Conservation (phyloP, 2,113 vertebrate species). For the Gasterosteus aculeatus region DNA sequence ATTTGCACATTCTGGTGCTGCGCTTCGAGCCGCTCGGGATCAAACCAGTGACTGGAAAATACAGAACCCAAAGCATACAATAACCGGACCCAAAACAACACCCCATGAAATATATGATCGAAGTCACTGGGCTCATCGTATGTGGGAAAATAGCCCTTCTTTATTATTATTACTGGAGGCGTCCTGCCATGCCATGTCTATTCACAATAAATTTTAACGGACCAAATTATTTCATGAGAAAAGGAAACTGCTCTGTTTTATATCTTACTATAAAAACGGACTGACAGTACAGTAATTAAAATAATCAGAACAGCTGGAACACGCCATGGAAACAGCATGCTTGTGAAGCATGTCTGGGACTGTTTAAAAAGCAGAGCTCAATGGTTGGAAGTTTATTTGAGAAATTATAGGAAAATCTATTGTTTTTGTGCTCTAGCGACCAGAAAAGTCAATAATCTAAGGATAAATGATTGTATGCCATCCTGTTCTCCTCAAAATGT, state of each 20-base stretch:
- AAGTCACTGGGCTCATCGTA: constrained; percentile 22
- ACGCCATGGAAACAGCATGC: constrained; percentile 6
- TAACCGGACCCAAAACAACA: constrained; percentile 54
- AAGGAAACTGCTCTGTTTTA: constrained; percentile 38
- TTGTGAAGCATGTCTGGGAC: constrained; percentile 25
- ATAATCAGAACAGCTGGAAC: constrained; percentile 51
- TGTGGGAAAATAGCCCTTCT: constrained; percentile 10
- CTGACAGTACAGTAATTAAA: constrained; percentile 29
- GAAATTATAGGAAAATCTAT: constrained; percentile 33
- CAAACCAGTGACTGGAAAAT: constrained; percentile 44
- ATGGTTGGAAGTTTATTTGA: constrained; percentile 22
- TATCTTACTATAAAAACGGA: constrained; percentile 35
- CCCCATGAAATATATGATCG: constrained; percentile 11
- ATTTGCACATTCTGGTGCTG: constrained; percentile 24
- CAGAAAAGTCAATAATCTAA: constrained; percentile 9
- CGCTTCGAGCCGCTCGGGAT: constrained; percentile 30
- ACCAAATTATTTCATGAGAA: constrained; percentile 45
- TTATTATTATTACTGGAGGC: constrained; percentile 23
- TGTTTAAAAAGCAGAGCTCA: constrained; percentile 41
- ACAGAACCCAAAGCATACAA: constrained; percentile 42
- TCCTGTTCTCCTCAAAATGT: background rate
- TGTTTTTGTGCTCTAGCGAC: background rate
- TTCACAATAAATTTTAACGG: constrained; percentile 31
- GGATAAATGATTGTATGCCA: background rate
- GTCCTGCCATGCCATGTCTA: background rate